Evolutionary conservation across 1,140 invertebrate species (phyloP), one percentile per base, ranked within the genome.

Genomic region (Asbolus verrucosus): DNA sequence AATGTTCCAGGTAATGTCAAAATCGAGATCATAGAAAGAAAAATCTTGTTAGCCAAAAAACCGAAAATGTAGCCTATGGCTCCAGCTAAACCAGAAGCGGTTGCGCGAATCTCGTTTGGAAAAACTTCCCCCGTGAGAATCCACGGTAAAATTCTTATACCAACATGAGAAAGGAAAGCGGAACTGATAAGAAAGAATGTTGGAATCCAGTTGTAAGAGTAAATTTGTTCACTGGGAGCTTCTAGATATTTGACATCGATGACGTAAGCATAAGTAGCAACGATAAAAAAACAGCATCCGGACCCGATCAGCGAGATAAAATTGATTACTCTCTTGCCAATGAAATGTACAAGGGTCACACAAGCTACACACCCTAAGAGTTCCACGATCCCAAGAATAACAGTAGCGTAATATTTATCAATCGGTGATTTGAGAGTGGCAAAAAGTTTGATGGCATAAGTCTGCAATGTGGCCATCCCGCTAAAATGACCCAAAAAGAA

Each of bases 401-500:
- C 84, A 0, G 91, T 90, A 0, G 90, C 90, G 9, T 87, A 85
- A 79, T 91, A 92, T 75, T 90, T 88, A 68, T 91, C 87, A 33
- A 93, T 86, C 0, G 91, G 91, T 0, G 90, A 86, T 15, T 90
- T 85, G 15, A 93, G 76, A 15, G 84, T 84, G 11, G 84, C 83
- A 71, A 92, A 92, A 71, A 92, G 91, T 16, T 85, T 80, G 5
- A 92, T 90, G 0, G 90, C 89, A 72, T 88, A 92, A 0, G 91
- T 92, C 79, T 87, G 85, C 8, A 92, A 77, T 0, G 89, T 87
- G 0, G 85, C 88, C 80, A 88, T 88, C 1, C 92, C 92, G 16
- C 88, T 88, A 66, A 93, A 92, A 67, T 91, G 85, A 0, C 87
- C 84, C 0, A 91, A 83, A 73, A 91, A 91, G 76, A 93, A 93